Percentiles rank a stretch among this genome's conserved stretches.
These are phyloP conservation scores for Lithophane leautieri DNA, from an alignment of 2,888 invertebrate genomes.

Conservation along the genomic window DNA sequence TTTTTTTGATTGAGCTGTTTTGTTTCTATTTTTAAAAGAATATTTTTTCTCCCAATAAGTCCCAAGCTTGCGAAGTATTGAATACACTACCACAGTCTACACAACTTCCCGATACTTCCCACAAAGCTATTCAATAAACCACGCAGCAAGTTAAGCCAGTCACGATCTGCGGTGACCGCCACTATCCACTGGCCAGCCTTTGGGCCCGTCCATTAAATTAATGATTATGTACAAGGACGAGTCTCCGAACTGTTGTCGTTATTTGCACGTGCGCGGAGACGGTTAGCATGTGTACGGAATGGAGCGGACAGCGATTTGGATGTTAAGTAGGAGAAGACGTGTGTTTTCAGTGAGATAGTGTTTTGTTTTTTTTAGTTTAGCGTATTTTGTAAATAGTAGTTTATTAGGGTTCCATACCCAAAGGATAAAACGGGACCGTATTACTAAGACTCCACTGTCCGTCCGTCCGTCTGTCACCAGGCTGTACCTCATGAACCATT, in stretches of 20 bases:
- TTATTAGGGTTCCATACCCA: too few species aligned
- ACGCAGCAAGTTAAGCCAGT: conserved; percentile 68
- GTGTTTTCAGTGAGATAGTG: conserved; percentile 24
- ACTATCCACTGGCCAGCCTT: conserved; percentile 71
- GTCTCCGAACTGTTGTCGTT: conserved; percentile 79
- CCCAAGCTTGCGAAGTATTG: background rate
- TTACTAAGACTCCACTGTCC: too few species aligned
- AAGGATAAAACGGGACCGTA: too few species aligned
- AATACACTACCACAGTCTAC: background rate
- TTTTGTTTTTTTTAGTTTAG: conserved; percentile 41
- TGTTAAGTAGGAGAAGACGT: conserved; percentile 55
- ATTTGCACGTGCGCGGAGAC: conserved; percentile 81
- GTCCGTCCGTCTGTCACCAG: too few species aligned
- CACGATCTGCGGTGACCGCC: conserved; percentile 72
- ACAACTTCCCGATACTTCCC: conserved; percentile 11
- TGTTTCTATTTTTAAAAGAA: background rate
- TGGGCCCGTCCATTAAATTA: conserved; percentile 79
- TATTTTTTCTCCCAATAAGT: background rate
- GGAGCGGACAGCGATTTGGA: conserved; percentile 62
- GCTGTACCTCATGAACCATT: too few species aligned
- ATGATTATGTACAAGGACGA: conserved; percentile 80
- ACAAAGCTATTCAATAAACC: conserved; percentile 62
- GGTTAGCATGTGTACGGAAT: conserved; percentile 72
- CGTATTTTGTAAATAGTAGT: background rate
- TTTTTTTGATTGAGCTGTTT: too few species aligned